Conservation (phyloP, 2,113 vertebrate species). For the Lagopus muta region DNA sequence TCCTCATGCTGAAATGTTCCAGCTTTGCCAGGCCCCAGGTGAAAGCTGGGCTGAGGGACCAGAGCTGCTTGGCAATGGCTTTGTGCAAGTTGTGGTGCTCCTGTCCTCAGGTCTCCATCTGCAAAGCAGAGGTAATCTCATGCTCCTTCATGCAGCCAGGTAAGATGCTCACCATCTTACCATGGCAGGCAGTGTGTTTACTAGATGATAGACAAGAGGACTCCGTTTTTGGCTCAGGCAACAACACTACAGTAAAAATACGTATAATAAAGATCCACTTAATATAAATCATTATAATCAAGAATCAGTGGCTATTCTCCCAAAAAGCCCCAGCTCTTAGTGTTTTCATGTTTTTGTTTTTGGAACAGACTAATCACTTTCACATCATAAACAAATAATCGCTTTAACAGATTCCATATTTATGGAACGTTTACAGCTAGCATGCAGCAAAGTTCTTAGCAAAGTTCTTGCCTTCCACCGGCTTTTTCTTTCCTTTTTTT, state of each 20-base stretch:
- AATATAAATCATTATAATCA: neutral
- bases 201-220: neutral
- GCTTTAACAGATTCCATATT: slow-evolving; percentile 62
- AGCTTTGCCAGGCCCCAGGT: neutral
- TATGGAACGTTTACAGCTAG: slow-evolving; percentile 38
- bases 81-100: accelerated
- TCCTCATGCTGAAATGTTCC: neutral
- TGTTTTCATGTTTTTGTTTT: slow-evolving; percentile 35
- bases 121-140: neutral
- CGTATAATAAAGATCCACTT: neutral
- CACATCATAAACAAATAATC: slow-evolving; percentile 66
- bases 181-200: neutral
- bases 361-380: slow-evolving; percentile 58
- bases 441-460: slow-evolving; percentile 36
- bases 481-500: neutral
- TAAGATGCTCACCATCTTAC: neutral
- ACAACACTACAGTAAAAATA: neutral
- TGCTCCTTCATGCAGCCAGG: neutral
- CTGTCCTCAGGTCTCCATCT: neutral
- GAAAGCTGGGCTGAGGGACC: neutral
- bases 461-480: neutral
- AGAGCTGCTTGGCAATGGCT: accelerated
- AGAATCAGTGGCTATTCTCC: slow-evolving; percentile 5
- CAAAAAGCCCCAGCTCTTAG: neutral
- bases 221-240: neutral